Evolutionary conservation across 2,113 vertebrate species (phyloP).

Genomic region (Bufo bufo): DNA sequence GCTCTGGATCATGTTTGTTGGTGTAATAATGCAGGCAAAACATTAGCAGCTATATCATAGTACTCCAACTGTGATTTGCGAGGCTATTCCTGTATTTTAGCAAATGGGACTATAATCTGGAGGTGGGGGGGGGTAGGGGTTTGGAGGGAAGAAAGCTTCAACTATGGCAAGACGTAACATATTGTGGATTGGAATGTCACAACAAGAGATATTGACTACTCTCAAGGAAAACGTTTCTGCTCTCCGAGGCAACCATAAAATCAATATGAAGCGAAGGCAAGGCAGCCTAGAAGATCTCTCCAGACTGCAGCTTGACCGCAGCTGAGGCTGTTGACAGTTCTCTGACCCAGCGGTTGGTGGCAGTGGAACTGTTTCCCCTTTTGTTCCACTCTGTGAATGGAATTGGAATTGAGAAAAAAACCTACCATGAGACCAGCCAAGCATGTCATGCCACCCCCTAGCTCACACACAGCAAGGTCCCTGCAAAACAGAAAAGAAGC

Average conservation of each 20-base stretch:
- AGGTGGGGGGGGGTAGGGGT: conserved; percentile 50
- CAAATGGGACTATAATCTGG: conserved; percentile 83
- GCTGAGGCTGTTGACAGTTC: conserved; percentile 82
- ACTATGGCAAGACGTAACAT: conserved; percentile 72
- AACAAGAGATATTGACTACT: conserved; percentile 86
- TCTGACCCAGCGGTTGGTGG: conserved; percentile 79
- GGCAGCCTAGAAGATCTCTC: conserved; percentile 83
- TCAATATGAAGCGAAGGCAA: conserved; percentile 85
- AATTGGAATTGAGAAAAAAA: conserved; percentile 84
- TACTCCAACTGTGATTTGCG: conserved; percentile 84
- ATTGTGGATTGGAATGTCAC: conserved; percentile 82
- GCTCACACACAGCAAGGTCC: conserved; percentile 88
- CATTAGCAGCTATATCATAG: conserved; percentile 87
- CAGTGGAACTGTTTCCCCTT: conserved; percentile 79
- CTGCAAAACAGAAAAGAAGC: conserved; percentile 86
- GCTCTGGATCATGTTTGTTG: conserved; percentile 86
- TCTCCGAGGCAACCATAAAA: conserved; percentile 83
- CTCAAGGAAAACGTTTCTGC: conserved; percentile 81
- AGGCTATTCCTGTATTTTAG: conserved; percentile 83
- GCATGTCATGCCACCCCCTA: conserved; percentile 94
- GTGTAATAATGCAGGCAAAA: conserved; percentile 86
- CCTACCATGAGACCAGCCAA: conserved; percentile 94
- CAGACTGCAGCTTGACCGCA: conserved; percentile 81
- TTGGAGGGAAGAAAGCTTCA: conserved; percentile 63
- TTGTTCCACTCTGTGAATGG: conserved; percentile 80